phyloP scores from a whole-genome alignment of 2,797 vertebrate species.

The Trichosurus vulpecula region DNA sequence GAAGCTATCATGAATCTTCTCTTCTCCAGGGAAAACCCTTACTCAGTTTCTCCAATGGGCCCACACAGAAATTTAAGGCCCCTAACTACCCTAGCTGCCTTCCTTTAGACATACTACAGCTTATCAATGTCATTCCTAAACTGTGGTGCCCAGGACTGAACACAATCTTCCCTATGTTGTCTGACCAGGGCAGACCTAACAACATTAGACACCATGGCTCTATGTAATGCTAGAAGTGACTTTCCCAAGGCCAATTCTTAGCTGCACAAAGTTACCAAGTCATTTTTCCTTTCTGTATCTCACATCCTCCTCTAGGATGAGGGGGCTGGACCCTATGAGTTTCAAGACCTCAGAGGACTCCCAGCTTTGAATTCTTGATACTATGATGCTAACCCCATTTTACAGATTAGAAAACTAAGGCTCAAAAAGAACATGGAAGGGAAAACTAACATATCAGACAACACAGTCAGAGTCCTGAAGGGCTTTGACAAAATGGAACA shows the following conservation, averaged over 20 bases:
- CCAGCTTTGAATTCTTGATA: not conserved
- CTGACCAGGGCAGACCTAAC: not conserved
- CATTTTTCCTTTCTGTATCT: not conserved
- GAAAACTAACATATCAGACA: not conserved
- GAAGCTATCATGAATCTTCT: not conserved
- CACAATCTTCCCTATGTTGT: not conserved
- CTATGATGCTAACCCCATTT: not conserved
- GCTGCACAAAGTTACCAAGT: not conserved
- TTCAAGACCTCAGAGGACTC: not conserved
- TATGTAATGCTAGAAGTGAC: not conserved
- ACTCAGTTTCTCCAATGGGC: not conserved
- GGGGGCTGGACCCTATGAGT: not conserved
- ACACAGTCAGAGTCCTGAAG: no score
- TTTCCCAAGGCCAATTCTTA: not conserved
- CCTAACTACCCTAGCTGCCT: not conserved
- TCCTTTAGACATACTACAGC: not conserved
- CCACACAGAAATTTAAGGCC: not conserved
- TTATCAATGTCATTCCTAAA: not conserved
- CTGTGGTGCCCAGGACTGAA: not conserved
- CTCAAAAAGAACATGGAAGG: not conserved
- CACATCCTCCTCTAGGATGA: not conserved
- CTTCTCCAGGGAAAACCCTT: not conserved
- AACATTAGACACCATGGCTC: not conserved
- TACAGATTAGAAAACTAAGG: not conserved
- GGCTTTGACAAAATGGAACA: not conserved